These are phyloP conservation scores for Mirza zaza DNA, from an alignment of 2,113 vertebrate species.

Conservation along the genomic window DNA sequence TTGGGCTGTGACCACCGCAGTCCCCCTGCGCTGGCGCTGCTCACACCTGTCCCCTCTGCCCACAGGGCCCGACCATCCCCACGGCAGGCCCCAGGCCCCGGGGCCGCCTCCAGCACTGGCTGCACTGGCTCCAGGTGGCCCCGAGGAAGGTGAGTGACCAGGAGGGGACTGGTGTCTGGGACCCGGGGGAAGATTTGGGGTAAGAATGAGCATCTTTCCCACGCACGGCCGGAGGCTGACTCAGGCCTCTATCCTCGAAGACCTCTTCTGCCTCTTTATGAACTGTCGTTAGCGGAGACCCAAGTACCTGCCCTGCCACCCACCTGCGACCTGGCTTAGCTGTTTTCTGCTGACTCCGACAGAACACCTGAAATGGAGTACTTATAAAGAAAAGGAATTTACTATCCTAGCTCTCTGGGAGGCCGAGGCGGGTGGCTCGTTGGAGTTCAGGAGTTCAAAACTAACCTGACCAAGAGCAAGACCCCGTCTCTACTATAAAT, in stretches of 20 bases:
- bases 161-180: too few relatives aligned
- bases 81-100: background rate
- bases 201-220: too few relatives aligned
- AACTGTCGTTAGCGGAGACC: background rate
- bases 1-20: background rate
- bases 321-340: background rate
- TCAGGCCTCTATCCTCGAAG: background rate
- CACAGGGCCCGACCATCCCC: background rate
- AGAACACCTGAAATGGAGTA: background rate
- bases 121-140: background rate
- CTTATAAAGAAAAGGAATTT: background rate
- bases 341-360: background rate
- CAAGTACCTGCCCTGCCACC: background rate
- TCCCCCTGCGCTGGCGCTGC: background rate
- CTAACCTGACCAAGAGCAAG: too few relatives aligned
- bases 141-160: background rate
- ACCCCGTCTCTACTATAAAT: too few relatives aligned
- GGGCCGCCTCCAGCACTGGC: background rate
- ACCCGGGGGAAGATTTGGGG: too few relatives aligned
- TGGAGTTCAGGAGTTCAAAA: too few relatives aligned
- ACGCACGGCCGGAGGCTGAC: background rate
- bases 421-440: too few relatives aligned
- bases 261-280: constrained; percentile 26
- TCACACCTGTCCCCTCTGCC: background rate
- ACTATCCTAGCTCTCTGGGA: too few relatives aligned